Base-by-base conservation (phyloP, 1,140 invertebrate species). In the Camponotus pennsylvanicus region DNA sequence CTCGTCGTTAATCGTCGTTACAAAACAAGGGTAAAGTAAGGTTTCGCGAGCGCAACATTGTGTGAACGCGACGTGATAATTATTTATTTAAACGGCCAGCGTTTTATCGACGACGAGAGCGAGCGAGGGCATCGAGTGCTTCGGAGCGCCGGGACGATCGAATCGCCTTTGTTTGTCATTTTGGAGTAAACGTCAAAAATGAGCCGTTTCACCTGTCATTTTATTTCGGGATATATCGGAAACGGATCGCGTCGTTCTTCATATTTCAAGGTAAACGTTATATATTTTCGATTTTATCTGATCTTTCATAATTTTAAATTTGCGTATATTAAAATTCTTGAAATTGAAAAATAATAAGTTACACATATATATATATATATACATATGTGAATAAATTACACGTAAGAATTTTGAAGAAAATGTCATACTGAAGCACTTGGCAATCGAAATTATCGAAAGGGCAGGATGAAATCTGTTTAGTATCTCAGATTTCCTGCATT, bases 71-170 rank as follows among this genome's bases (percentile, higher is more conserved):
- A 34, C 7, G 34, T 52, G 13, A 70, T 21, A 21, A 70, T 70
- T 55, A 80, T 61, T 80, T 80, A 80, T 80, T 80, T 18, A 83
- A 83, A 73, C 13, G 18, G 27, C 45, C 42, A 57, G 15, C 40
- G 40, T 49, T 42, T 82, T 49, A 61, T 73, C 79, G 67, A 57
- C n/a, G 13, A 8, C 9, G 66, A 21, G 27, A 18, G 13, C 18
- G 63, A 34, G 37, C n/a, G 45, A 52, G 18, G 11, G 45, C 55
- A 7, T 55, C 64, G 64, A 82, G 66, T 40, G 67, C 21, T 69
- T 80, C 52, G 18, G 66, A 37, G 42, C 40, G n/a, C 13, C 15
- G 13, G n/a, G 8, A n/a, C 42, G 49, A 55, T 13, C 3, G 9
- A 34, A 2, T 37, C 63, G 61, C 15, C 27, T 37, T 64, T 18